These are phyloP conservation scores for Penaeus monodon DNA, from an alignment of 2,888 invertebrate genomes.

Conservation along the genomic window DNA sequence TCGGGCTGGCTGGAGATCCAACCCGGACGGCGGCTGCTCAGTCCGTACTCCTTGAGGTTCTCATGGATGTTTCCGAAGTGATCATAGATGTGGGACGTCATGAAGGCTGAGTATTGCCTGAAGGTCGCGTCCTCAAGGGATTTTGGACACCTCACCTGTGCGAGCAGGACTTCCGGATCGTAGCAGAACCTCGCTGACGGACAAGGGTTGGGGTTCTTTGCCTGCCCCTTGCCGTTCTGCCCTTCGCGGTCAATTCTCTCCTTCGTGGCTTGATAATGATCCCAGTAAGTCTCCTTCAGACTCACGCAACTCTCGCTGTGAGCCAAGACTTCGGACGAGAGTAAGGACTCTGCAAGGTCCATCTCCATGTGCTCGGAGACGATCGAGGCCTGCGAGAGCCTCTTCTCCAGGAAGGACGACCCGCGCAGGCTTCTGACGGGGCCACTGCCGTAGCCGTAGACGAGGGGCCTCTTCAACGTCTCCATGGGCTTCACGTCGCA, in stretches of 20 bases:
- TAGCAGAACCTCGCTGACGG: conserved; percentile 44
- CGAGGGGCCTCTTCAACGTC: conserved; percentile 49
- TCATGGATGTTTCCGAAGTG: conserved; percentile 33
- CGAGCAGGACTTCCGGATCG: conserved; percentile 55
- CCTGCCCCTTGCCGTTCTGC: no score
- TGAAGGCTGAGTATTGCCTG: conserved; percentile 52
- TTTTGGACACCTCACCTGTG: conserved; percentile 50
- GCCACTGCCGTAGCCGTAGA: conserved; percentile 53
- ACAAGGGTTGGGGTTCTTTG: background rate
- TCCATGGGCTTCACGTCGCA: conserved; percentile 59
- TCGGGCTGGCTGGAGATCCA: conserved; percentile 52
- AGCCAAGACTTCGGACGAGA: background rate
- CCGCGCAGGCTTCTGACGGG: conserved; percentile 24
- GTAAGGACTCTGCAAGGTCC: conserved; percentile 30
- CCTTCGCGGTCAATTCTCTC: background rate
- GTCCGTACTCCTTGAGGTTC: conserved; percentile 36
- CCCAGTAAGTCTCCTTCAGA: conserved; percentile 54
- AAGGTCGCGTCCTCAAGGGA: conserved; percentile 61
- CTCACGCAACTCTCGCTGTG: conserved; percentile 28
- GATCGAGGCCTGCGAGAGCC: conserved; percentile 38
- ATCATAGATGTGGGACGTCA: conserved; percentile 52
- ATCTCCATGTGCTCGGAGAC: conserved; percentile 49
- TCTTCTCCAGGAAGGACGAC: conserved; percentile 5
- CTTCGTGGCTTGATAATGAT: conserved; percentile 45
- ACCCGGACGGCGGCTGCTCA: background rate